Conservation (phyloP, 2,888 invertebrate genomes). For the Griposia aprilina region DNA sequence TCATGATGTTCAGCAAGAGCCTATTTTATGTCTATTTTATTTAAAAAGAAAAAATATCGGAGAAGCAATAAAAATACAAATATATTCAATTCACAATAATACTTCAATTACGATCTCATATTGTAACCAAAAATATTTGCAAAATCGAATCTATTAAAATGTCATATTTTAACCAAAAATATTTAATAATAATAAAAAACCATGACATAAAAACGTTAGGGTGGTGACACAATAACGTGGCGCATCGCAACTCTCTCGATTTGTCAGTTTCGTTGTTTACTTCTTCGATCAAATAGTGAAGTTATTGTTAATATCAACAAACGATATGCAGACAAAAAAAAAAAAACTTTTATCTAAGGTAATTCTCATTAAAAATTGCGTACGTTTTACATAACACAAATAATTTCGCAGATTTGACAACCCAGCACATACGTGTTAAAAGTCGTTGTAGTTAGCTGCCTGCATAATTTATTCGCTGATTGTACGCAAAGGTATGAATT, state of each 20-base stretch:
- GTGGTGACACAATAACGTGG: not conserved
- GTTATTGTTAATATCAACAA: not conserved
- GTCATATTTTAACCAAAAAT: slow-evolving; percentile 13
- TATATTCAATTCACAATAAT: not conserved
- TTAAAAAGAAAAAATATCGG: not conserved
- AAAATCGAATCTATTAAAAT: slow-evolving; percentile 1
- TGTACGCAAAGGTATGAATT: not conserved
- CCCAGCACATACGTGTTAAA: not conserved
- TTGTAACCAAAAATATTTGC: slow-evolving; percentile 5
- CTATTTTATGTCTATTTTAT: not conserved
- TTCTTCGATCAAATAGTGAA: not conserved
- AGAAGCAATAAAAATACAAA: slow-evolving; percentile 4
- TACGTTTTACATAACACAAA: too few relatives aligned
- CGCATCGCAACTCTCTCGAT: not conserved
- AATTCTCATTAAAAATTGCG: not conserved
- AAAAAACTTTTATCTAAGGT: not conserved
- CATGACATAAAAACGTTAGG: slow-evolving; percentile 10
- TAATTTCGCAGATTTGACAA: not conserved
- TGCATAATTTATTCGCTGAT: not conserved
- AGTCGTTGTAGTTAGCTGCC: not conserved
- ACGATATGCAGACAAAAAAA: too few relatives aligned
- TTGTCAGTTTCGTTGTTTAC: not conserved
- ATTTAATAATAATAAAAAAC: too few relatives aligned
- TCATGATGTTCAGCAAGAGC: not conserved
- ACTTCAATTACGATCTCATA: not conserved